Base-by-base conservation (phyloP, 2,113 vertebrate genomes). In the Accipiter cooperii region DNA sequence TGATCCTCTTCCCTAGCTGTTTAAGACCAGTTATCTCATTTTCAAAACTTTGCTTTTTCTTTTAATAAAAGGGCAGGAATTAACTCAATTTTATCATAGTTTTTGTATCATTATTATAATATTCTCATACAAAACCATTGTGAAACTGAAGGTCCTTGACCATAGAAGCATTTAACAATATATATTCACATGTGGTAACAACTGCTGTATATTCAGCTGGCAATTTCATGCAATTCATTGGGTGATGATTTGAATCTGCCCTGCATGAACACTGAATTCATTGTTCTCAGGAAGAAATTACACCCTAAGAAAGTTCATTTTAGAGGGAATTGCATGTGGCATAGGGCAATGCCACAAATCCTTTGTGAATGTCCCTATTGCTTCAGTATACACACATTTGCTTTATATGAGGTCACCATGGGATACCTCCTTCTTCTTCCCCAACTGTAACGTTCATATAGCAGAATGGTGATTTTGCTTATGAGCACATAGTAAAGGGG, bases 261-360 rank as follows among this genome's bases (percentile, higher is more conserved):
- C 49, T 83, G 40, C 36, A 25, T 33, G 28, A 49, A 96, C 78
- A 95, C 77, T 91, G 89, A 94, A 91, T 85, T 96, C 74, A 74
- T 93, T 96, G 87, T 96, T 94, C 71, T 93, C 44, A 83, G 42
- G 33, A 89, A 95, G 75, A 89, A 93, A 66, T 61, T 85, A 77
- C 44, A 77, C 38, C 2, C 5, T 66, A 90, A 85, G 63, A 70
- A 90, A 77, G 25, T 76, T 83, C 24, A 63, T 73, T 94, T 91
- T 74, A 54, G 65, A 76, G 18, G 47, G 66, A 86, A 91, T 69
- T 90, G 46, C 54, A 86, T 66, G 63, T 80, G 51, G 54, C 84
- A 77, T 65, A 65, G 19, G 76, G 17, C 29, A 94, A 77, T 63
- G 22, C 46, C 26, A 0, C 33, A n/a, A 93, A 77, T 54, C 74